phyloP scores from a whole-genome alignment of 2,113 vertebrate genomes.

The Microtus oregoni region DNA sequence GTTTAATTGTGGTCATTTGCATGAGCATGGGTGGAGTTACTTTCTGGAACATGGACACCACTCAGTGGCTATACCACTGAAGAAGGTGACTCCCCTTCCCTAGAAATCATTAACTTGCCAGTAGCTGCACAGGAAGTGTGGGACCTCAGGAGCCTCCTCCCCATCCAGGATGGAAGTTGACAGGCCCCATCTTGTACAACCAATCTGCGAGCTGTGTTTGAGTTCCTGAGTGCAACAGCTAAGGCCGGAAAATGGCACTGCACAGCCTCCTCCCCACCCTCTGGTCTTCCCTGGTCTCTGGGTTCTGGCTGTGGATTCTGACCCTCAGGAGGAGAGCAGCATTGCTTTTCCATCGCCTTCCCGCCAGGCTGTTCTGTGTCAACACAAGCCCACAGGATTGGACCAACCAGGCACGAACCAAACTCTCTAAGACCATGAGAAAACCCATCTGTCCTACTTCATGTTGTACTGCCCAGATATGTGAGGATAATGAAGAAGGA shows the following conservation, averaged over 20 bases:
- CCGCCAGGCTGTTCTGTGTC: not conserved
- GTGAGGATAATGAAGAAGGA: not conserved
- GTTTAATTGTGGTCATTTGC: not conserved
- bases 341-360: not conserved
- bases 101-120: not conserved
- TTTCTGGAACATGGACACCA: not conserved
- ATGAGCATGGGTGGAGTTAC: not conserved
- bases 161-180: too few relatives aligned
- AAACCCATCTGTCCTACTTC: not conserved
- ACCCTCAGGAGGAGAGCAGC: not conserved
- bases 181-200: not conserved
- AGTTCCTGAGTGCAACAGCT: not conserved
- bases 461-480: not conserved
- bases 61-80: not conserved
- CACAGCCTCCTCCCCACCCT: not conserved
- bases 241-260: not conserved
- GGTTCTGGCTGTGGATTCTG: not conserved
- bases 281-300: not conserved
- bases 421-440: too few relatives aligned
- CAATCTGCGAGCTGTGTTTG: rapidly evolving
- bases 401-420: too few relatives aligned
- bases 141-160: not conserved
- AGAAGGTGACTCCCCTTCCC: not conserved
- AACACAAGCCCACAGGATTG: not conserved
- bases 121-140: too few relatives aligned